Conservation (phyloP, 1,140 invertebrate genomes). For the Caerostris extrusa region DNA sequence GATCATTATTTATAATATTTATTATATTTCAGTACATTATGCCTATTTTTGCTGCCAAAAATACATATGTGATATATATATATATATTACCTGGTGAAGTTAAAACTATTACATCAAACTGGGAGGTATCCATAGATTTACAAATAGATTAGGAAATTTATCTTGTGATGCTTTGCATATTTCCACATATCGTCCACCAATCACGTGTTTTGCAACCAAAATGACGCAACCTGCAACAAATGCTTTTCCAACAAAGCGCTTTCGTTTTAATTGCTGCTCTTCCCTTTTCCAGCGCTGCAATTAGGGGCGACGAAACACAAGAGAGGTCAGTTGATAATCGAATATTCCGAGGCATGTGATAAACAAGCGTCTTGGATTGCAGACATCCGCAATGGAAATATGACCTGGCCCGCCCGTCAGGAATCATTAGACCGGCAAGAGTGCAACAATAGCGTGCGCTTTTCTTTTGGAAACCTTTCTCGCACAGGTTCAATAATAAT, state of each 20-base stretch:
- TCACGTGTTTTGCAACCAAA: neutral
- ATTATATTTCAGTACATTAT: too few relatives aligned
- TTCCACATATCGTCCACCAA: neutral
- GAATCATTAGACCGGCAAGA: constrained; percentile 21
- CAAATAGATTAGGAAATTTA: too few relatives aligned
- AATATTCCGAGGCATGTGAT: neutral
- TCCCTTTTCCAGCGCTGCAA: neutral
- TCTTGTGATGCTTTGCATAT: neutral
- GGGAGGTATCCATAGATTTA: too few relatives aligned
- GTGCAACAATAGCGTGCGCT: neutral
- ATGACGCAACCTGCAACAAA: neutral
- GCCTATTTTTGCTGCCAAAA: too few relatives aligned
- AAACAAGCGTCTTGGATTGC: constrained; percentile 24
- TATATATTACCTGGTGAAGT: too few relatives aligned
- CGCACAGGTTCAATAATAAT: neutral
- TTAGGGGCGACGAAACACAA: neutral
- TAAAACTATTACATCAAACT: too few relatives aligned
- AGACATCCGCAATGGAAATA: constrained; percentile 33
- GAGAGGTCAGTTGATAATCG: constrained; percentile 1
- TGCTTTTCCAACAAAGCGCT: neutral
- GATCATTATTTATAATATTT: too few relatives aligned
- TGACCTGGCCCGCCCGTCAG: constrained; percentile 13
- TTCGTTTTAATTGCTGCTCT: neutral
- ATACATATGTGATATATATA: too few relatives aligned
- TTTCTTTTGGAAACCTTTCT: neutral